Percentiles rank a stretch among this genome's conserved stretches.
Conservation (phyloP, 2,888 invertebrate species). For the Plusia festucae region DNA sequence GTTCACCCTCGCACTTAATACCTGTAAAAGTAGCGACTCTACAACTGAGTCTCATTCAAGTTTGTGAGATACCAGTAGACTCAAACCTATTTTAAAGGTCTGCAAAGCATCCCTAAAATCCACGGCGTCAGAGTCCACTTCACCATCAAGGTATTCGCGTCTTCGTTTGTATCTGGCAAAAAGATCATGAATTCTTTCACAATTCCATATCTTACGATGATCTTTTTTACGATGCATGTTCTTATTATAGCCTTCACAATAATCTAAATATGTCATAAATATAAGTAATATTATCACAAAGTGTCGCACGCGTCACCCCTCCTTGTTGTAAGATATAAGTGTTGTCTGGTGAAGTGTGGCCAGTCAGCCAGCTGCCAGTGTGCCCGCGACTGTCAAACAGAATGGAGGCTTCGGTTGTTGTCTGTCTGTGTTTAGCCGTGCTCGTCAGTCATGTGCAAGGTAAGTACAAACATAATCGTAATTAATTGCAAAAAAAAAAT, state of each 20-base stretch:
- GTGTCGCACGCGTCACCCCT: constrained; percentile 40
- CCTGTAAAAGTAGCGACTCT: too few relatives aligned
- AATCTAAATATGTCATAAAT: not conserved
- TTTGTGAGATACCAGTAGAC: too few relatives aligned
- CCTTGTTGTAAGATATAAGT: constrained; percentile 39
- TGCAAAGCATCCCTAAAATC: too few relatives aligned
- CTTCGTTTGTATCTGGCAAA: too few relatives aligned
- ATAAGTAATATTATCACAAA: not conserved
- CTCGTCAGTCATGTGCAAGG: constrained; percentile 37
- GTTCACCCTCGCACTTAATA: too few relatives aligned
- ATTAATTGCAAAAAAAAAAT: not conserved
- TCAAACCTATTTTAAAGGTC: too few relatives aligned
- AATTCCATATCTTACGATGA: too few relatives aligned
- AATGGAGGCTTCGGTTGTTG: constrained; percentile 40
- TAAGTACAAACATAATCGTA: constrained; percentile 18
- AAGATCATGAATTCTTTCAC: too few relatives aligned
- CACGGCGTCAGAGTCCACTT: too few relatives aligned
- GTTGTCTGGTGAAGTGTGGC: not conserved
- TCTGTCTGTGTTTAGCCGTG: constrained; percentile 27
- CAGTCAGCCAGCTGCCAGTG: constrained; percentile 36
- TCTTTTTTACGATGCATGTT: too few relatives aligned
- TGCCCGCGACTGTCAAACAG: constrained; percentile 22
- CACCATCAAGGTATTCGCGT: too few relatives aligned
- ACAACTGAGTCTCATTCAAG: too few relatives aligned
- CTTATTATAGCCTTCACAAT: not conserved